These are phyloP conservation scores for Falcunculus frontatus DNA, from an alignment of 2,113 vertebrate genomes.

Conservation along the genomic window DNA sequence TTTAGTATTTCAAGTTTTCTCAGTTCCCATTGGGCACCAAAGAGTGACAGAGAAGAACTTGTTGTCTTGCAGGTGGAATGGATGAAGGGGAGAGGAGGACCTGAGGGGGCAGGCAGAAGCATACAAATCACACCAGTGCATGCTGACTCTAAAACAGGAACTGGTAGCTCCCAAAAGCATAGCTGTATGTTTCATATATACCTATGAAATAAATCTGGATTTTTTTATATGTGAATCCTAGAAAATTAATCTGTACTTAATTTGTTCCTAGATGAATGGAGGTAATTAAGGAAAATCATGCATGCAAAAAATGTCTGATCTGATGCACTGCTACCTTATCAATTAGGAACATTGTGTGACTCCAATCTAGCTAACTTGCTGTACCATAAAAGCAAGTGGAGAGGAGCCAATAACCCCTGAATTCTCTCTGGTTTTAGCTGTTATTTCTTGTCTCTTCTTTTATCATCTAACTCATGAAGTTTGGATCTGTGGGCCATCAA, in stretches of 20 bases:
- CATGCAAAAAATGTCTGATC: background rate
- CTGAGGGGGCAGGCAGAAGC: background rate
- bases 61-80: background rate
- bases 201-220: background rate
- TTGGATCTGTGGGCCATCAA: background rate
- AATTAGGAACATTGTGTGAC: background rate
- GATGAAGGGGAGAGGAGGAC: background rate
- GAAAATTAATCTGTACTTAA: background rate
- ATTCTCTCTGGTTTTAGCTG: background rate
- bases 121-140: background rate
- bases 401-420: background rate
- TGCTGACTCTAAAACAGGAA: background rate
- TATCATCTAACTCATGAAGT: background rate
- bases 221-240: background rate
- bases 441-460: background rate
- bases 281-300: background rate
- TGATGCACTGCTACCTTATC: background rate
- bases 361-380: background rate
- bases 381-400: background rate
- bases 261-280: background rate
- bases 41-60: background rate
- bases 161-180: background rate
- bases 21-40: background rate
- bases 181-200: background rate
- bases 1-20: background rate